A percentile compares a stretch with the other conserved stretches of the same genome.
These are phyloP conservation scores for Falco cherrug DNA, from an alignment of 2,797 vertebrate species.

Conservation along the genomic window DNA sequence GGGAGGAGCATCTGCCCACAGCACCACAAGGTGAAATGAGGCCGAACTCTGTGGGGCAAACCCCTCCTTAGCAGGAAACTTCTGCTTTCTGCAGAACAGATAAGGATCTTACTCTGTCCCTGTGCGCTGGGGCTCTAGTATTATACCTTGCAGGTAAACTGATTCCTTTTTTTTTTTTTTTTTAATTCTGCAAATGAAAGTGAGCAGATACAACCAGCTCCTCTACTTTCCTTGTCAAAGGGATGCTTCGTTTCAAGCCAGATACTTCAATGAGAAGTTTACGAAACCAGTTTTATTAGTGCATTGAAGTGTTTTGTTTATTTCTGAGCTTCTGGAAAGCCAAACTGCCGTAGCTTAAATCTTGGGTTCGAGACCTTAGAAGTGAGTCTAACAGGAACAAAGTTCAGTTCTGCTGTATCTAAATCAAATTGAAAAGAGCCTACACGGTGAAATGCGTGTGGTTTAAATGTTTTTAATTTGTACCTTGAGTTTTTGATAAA, in stretches of 20 bases:
- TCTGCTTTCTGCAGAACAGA: not conserved
- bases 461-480: not conserved
- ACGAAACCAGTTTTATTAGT: constrained; percentile 40
- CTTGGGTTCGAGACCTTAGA: not conserved
- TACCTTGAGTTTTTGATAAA: constrained; percentile 9
- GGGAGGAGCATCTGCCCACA: not conserved
- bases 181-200: not conserved
- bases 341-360: not conserved
- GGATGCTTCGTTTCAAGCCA: not conserved
- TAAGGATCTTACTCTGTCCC: not conserved
- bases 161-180: not conserved
- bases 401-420: not conserved
- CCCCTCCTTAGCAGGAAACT: not conserved
- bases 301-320: not conserved
- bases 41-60: not conserved
- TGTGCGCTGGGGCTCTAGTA: not conserved
- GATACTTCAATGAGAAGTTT: not conserved
- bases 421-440: not conserved
- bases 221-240: constrained; percentile 13
- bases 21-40: not conserved
- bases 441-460: not conserved
- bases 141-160: not conserved
- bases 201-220: not conserved
- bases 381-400: not conserved
- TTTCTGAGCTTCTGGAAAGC: constrained; percentile 13